Evolutionary conservation across 2,113 vertebrate species (phyloP), one percentile per base, ranked within the genome.

Genomic region (Suncus etruscus): DNA sequence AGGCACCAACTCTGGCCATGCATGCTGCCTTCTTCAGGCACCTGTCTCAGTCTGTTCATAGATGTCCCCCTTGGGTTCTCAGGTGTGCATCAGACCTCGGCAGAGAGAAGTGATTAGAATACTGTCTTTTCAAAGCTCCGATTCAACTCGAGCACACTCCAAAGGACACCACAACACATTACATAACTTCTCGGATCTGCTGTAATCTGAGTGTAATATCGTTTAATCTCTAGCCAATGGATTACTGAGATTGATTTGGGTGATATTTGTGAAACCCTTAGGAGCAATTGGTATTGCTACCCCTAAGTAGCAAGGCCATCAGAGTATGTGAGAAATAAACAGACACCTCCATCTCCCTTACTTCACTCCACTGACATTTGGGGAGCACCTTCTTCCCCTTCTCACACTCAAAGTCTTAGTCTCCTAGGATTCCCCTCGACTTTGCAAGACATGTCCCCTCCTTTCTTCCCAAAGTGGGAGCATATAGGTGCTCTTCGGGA

Each of bases 221-320:
- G 4, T 39, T 73, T 83, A n/a, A 73, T 73, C 78, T 73, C 8
- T 15, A 47, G 65, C 32, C 31, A 45, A 39, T 8, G 11, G 31
- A 84, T 92, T 61, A 76, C n/a, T 89, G 66, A 72, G 73, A 83
- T 61, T 47, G 9, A 39, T 73, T 83, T 65, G 7, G 27, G 65
- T 72, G 10, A 63, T 65, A 32, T 1, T 0, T 8, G 4, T 50
- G 27, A 61, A 72, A 65, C 51, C 63, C 25, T 65, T 45, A 54
- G 31, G 63, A 76, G 12, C 45, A 61, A n/a, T n/a, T n/a, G n/a
- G n/a, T n/a, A n/a, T 18, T 0, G 1, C 18, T 1, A 4, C 8
- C 25, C n/a, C 78, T 16, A 18, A 10, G 54, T 3, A 58, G 20
- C 18, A 61, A 76, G 61, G 3, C 0, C 29, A 69, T 8, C 74